These are phyloP conservation scores for Pollachius pollachius DNA, from an alignment of 2,113 vertebrate species.

Conservation along the genomic window DNA sequence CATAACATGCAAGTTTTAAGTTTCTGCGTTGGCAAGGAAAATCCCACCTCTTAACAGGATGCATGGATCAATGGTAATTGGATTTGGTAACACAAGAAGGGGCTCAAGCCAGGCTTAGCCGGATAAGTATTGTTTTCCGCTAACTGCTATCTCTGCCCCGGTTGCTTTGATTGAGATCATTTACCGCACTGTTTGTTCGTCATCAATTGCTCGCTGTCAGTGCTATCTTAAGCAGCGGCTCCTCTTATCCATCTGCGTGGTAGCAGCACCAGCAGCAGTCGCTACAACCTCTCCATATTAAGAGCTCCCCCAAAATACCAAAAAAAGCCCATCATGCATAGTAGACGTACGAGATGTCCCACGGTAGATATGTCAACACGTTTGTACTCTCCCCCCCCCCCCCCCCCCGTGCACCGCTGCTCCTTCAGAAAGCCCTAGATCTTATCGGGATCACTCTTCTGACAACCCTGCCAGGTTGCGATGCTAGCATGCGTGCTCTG, in stretches of 20 bases:
- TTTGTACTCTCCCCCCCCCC: slow-evolving; percentile 33
- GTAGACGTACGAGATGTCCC: slow-evolving; percentile 9
- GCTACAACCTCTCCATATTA: slow-evolving; percentile 26
- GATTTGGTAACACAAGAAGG: slow-evolving; percentile 68
- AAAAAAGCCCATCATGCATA: slow-evolving; percentile 22
- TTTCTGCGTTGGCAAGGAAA: slow-evolving; percentile 57
- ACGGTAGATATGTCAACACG: slow-evolving; percentile 21
- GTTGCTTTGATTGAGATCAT: slow-evolving; percentile 33
- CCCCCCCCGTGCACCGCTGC: slow-evolving; percentile 27
- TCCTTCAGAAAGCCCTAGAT: slow-evolving; percentile 38
- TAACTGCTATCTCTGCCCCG: slow-evolving; percentile 18
- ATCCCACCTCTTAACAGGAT: slow-evolving; percentile 46
- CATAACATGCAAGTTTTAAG: slow-evolving; percentile 48
- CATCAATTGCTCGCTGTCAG: slow-evolving; percentile 14
- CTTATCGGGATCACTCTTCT: slow-evolving; percentile 37
- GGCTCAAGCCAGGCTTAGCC: slow-evolving; percentile 53
- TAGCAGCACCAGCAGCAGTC: neutral
- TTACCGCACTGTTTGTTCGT: slow-evolving; percentile 17
- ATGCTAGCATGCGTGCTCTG: slow-evolving; percentile 8
- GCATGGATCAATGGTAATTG: slow-evolving; percentile 60
- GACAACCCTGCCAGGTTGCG: slow-evolving; percentile 25
- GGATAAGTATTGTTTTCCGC: slow-evolving; percentile 54
- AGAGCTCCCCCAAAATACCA: slow-evolving; percentile 8
- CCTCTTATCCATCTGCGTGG: neutral
- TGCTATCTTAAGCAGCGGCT: slow-evolving; percentile 22